These are phyloP conservation scores for Acleris literana DNA, from an alignment of 2,888 invertebrate genomes.

Conservation along the genomic window DNA sequence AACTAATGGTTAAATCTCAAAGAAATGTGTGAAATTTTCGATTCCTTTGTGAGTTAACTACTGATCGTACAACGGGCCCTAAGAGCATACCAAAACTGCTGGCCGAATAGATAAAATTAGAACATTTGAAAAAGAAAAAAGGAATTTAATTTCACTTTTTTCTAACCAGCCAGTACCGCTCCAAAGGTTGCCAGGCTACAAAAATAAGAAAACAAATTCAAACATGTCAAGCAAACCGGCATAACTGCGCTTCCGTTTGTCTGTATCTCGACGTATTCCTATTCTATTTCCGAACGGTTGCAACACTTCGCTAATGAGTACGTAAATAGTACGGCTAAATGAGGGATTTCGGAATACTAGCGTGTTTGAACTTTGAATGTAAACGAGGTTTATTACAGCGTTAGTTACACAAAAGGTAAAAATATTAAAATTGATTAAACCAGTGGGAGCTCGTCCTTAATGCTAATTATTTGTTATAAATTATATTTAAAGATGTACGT, in stretches of 20 bases:
- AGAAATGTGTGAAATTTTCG: too few species aligned
- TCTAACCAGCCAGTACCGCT: not conserved
- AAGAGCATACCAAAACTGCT: too few species aligned
- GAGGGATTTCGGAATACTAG: conserved; percentile 23
- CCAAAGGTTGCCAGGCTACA: not conserved
- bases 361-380: not conserved
- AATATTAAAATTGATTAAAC: too few species aligned
- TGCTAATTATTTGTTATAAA: too few species aligned
- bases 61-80: too few species aligned
- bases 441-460: too few species aligned
- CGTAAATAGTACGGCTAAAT: conserved; percentile 54
- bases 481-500: too few species aligned
- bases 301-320: conserved; percentile 55
- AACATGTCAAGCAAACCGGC: conserved; percentile 2
- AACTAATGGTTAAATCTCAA: too few species aligned
- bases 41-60: too few species aligned
- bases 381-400: not conserved
- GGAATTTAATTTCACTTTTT: not conserved
- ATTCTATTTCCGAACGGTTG: conserved; percentile 47
- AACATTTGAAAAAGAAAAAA: too few species aligned
- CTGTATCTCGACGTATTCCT: conserved; percentile 36
- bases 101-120: too few species aligned
- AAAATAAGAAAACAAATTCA: conserved; percentile 1
- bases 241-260: conserved; percentile 42
- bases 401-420: too few species aligned